phyloP scores from a whole-genome alignment of 2,797 vertebrate species.

The Amblyopsis hoosieri region DNA sequence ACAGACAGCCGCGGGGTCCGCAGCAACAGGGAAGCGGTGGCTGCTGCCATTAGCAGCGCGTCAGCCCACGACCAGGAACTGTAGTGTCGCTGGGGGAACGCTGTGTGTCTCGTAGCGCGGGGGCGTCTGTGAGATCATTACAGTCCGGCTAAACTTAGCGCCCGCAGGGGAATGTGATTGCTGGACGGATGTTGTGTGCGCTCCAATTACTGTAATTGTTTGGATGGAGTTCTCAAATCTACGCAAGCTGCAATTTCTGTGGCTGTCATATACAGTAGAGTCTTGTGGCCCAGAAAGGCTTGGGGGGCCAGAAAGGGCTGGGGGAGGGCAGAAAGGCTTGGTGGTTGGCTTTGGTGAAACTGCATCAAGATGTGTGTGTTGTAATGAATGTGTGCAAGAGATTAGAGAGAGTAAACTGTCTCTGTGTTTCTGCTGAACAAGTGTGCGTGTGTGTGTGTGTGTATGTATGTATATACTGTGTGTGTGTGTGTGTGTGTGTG shows the following conservation, averaged over 20 bases:
- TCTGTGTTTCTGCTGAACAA: background rate
- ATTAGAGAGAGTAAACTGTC: background rate
- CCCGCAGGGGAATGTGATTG: conserved; percentile 40
- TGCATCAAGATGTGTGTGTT: no score
- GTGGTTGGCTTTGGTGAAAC: background rate
- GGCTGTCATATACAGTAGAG: background rate
- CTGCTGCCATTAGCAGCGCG: conserved; percentile 55
- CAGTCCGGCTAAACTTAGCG: conserved; percentile 62
- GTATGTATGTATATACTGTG: background rate
- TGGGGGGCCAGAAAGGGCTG: no score
- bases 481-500: background rate
- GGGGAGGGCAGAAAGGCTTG: no score
- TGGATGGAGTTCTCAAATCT: conserved; percentile 59
- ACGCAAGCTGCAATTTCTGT: conserved; percentile 10
- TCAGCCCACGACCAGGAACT: conserved; percentile 71
- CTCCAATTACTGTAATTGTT: conserved; percentile 59
- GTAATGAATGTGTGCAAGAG: background rate
- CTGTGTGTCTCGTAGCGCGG: conserved; percentile 32
- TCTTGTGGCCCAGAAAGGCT: no score
- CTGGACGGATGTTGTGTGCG: conserved; percentile 44
- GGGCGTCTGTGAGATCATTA: conserved; percentile 67
- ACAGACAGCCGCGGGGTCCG: conserved; percentile 45
- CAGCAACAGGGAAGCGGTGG: conserved; percentile 50
- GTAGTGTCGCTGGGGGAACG: conserved; percentile 12
- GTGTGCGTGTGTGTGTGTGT: background rate